Evolutionary conservation across 1,140 invertebrate genomes (phyloP).

Genomic region (Gerris buenoi): DNA sequence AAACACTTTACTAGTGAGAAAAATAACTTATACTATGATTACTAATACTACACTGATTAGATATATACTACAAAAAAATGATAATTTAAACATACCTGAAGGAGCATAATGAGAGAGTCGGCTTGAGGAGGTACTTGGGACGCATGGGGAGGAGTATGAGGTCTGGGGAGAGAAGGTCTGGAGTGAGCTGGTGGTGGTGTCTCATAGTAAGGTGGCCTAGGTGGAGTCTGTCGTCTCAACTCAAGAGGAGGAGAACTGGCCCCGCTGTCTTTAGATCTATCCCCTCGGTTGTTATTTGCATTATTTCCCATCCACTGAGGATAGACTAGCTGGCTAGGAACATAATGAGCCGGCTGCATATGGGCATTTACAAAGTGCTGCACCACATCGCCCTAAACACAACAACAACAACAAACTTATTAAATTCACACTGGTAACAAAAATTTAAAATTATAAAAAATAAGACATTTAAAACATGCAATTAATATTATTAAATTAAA

Average conservation of each 20-base stretch:
- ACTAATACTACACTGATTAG: too few relatives aligned
- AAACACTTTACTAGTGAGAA: too few relatives aligned
- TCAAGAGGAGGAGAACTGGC: conserved; percentile 46
- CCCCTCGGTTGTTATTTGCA: not conserved
- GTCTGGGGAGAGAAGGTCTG: conserved; percentile 32
- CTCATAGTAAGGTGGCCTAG: conserved; percentile 47
- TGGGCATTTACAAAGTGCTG: conserved; percentile 34
- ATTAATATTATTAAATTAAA: too few relatives aligned
- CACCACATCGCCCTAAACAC: conserved; percentile 43
- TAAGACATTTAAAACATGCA: too few relatives aligned
- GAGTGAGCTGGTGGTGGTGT: conserved; percentile 37
- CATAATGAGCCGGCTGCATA: conserved; percentile 36
- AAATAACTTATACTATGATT: too few relatives aligned
- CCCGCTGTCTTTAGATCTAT: not conserved
- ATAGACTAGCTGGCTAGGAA: conserved; percentile 46
- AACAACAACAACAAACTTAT: too few relatives aligned
- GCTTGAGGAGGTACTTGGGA: conserved; percentile 57
- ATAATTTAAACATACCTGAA: too few relatives aligned
- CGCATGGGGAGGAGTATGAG: conserved; percentile 39
- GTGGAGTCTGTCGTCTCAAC: conserved; percentile 39
- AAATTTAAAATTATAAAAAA: too few relatives aligned
- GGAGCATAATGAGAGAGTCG: conserved; percentile 58
- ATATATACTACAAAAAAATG: too few relatives aligned
- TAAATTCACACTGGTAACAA: too few relatives aligned
- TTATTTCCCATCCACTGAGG: conserved; percentile 43